These are phyloP conservation scores for Vicugna pacos DNA, from an alignment of 2,113 vertebrate genomes.

Conservation along the genomic window DNA sequence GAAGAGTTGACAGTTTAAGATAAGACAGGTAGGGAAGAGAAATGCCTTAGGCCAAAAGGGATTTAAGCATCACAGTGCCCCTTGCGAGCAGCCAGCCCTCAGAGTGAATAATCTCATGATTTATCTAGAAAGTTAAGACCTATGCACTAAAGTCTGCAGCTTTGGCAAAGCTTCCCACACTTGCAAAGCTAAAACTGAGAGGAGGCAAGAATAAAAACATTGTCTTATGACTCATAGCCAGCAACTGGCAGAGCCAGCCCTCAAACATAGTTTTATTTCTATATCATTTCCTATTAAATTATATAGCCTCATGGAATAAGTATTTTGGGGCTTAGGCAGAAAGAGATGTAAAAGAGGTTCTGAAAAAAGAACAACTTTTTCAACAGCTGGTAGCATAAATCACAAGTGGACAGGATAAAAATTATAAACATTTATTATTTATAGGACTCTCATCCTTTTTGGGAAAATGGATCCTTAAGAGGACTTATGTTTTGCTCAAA, in stretches of 20 bases:
- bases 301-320: neutral
- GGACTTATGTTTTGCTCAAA: neutral
- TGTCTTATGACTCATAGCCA: neutral
- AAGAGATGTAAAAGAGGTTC: neutral
- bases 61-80: neutral
- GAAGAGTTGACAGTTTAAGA: neutral
- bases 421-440: neutral
- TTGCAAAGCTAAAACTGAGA: neutral
- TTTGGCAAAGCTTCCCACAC: neutral
- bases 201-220: neutral
- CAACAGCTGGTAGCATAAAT: neutral
- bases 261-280: neutral
- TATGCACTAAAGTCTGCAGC: neutral
- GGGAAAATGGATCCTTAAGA: neutral
- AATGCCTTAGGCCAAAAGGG: neutral
- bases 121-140: neutral
- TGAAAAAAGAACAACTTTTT: neutral
- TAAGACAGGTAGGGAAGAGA: neutral
- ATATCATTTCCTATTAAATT: neutral
- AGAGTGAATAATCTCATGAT: neutral
- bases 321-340: neutral
- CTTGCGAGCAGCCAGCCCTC: neutral
- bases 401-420: conserved; percentile 11
- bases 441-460: neutral
- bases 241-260: neutral